Conservation (phyloP, 1,140 invertebrate genomes). For the Bombus consobrinus region DNA sequence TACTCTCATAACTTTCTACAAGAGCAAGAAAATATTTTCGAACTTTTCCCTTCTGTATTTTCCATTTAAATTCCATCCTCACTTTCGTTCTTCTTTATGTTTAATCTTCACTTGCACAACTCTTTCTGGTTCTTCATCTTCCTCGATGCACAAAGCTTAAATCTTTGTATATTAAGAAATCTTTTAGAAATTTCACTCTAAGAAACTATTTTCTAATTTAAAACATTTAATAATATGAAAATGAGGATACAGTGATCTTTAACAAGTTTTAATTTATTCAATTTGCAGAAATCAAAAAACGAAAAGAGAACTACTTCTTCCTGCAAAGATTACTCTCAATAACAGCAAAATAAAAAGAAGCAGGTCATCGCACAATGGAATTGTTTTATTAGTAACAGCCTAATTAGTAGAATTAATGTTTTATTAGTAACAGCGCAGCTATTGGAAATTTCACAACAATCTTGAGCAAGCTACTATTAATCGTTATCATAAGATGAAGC, state of each 20-base stretch:
- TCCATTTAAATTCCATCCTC: not conserved
- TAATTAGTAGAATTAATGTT: no score
- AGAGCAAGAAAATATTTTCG: no score
- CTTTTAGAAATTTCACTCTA: no score
- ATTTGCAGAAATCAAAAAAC: no score
- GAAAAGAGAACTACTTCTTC: no score
- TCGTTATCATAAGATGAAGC: not conserved
- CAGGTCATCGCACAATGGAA: not conserved
- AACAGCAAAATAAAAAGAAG: not conserved
- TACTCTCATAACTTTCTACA: not conserved
- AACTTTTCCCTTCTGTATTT: not conserved
- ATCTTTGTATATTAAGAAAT: no score
- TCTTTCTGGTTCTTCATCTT: not conserved
- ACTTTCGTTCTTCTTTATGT: not conserved
- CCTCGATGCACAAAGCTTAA: no score
- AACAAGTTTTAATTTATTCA: no score
- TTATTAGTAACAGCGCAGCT: not conserved
- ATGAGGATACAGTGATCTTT: no score
- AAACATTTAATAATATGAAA: no score
- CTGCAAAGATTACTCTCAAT: not conserved
- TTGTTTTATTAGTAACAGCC: not conserved
- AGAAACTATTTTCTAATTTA: no score
- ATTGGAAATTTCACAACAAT: constrained; percentile 5
- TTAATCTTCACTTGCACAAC: not conserved
- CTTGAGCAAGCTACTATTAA: not conserved